Percentiles rank a stretch among this genome's conserved stretches.
Conservation (phyloP, 2,797 vertebrate species). For the Mallotus villosus region DNA sequence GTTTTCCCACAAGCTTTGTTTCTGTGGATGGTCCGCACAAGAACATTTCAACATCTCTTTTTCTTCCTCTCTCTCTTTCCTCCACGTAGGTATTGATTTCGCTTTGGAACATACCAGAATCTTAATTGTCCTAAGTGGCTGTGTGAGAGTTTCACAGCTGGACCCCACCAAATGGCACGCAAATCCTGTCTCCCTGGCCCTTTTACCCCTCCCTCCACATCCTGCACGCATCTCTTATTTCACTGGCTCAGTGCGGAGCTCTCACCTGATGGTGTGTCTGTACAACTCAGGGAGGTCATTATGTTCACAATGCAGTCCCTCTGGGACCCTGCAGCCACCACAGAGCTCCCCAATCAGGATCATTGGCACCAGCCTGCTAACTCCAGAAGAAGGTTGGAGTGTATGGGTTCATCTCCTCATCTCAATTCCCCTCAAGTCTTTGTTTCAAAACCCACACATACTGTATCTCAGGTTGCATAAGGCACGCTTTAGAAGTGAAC, state of each 20-base stretch:
- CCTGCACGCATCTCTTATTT: constrained; percentile 55
- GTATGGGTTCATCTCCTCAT: neutral
- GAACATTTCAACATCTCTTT: neutral
- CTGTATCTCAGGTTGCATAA: neutral
- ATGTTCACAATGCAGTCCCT: constrained; percentile 42
- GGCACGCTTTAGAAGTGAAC: neutral
- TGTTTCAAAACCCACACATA: neutral
- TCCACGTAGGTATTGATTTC: constrained; percentile 13
- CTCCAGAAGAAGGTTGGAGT: constrained; percentile 40
- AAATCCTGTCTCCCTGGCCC: constrained; percentile 14
- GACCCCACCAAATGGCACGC: constrained; percentile 28
- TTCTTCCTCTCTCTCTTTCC: no score
- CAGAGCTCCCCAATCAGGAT: constrained; percentile 57
- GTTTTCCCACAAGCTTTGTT: no score
- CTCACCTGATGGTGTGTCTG: constrained; percentile 62
- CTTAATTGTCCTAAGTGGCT: constrained; percentile 43
- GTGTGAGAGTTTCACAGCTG: constrained; percentile 50
- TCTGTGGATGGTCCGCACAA: neutral
- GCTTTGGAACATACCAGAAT: constrained; percentile 29
- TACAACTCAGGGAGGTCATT: constrained; percentile 53
- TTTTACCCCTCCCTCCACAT: neutral
- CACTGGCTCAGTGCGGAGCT: constrained; percentile 50
- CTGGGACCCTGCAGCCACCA: neutral
- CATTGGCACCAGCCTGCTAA: constrained; percentile 66
- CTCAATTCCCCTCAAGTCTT: neutral